phyloP scores from a whole-genome alignment of 2,888 invertebrate species.

The Incurvaria masculella region DNA sequence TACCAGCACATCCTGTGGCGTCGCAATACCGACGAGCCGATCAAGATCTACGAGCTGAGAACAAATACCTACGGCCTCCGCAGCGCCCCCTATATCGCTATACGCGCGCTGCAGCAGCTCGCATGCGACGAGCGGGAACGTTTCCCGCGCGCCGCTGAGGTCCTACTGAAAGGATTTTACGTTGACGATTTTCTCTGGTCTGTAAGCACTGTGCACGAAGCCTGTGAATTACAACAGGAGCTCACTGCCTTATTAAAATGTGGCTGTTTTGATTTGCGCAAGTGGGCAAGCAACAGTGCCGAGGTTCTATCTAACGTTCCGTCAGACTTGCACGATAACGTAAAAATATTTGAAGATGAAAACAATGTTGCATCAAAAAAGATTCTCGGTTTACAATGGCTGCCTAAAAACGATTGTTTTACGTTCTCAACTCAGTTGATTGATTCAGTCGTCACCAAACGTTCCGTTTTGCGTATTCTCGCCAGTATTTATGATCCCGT shows the following conservation, averaged over 20 bases:
- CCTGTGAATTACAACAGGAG: constrained; percentile 10
- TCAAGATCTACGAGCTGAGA: not conserved
- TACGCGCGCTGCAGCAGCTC: not conserved
- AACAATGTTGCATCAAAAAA: constrained; percentile 10
- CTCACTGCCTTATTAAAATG: constrained; percentile 12
- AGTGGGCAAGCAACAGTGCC: constrained; percentile 12
- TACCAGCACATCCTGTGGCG: not conserved
- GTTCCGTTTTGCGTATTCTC: not conserved
- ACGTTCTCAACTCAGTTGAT: not conserved
- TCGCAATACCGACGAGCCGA: not conserved
- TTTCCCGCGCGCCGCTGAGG: constrained; percentile 1
- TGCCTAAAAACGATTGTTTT: constrained; percentile 9
- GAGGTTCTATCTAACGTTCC: constrained; percentile 2
- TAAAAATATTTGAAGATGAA: constrained; percentile 3
- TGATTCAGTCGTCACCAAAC: not conserved
- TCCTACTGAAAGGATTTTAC: constrained; percentile 8
- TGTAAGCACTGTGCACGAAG: constrained; percentile 1
- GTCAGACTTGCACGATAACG: constrained; percentile 8
- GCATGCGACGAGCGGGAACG: not conserved
- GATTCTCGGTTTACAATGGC: constrained; percentile 14
- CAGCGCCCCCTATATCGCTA: not conserved
- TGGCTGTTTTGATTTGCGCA: constrained; percentile 18
- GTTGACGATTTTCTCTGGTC: constrained; percentile 10
- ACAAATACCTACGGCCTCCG: not conserved
- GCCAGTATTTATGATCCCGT: not conserved